Evolutionary conservation across 2,113 vertebrate genomes (phyloP), one percentile per base, ranked within the genome.

Genomic region (Lucifuga dentata): DNA sequence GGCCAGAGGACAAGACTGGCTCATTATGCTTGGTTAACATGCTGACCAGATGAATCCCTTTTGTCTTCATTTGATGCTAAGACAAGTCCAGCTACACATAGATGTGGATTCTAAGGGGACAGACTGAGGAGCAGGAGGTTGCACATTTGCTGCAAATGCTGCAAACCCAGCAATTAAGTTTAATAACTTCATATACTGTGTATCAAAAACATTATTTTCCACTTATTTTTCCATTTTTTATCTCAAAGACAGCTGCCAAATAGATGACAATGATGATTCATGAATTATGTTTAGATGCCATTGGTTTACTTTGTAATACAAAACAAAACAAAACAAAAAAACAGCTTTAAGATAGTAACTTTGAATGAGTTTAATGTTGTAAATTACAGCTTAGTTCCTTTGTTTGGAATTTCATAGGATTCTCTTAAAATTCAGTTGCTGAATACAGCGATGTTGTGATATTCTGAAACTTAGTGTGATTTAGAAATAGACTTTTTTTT

Each of bases 31-130:
- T 57, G 24, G 59, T 80, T 41, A 78, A 67, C 55, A 78, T 23
- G 23, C 63, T 82, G 78, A 84, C 69, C 71, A 86, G 63, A 83
- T 67, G 39, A 86, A 82, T 74, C 26, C 32, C 36, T 44, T 82
- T 73, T 61, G 49, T 80, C 59, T 51, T 58, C 15, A 58, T 68
- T 68, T 73, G 38, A 70, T 56, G 61, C 44, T 75, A 71, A 68
- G 38, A 73, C 36, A 45, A 69, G 46, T 71, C 36, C 6, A 65
- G 52, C 48, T 62, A 26, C 66, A 78, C 45, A 53, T 67, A 50
- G 64, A 69, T 9, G 24, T 56, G 52, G 64, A 50, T 15, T 78
- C 33, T 15, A 73, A 66, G 11, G 26, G 50, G 38, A 51, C 58
- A 73, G 62, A 56, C 56, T 67, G 46, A 21, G 68, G 44, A 80